Conservation (phyloP, 64 coral and sea anemone species). For the Orbicella faveolata region DNA sequence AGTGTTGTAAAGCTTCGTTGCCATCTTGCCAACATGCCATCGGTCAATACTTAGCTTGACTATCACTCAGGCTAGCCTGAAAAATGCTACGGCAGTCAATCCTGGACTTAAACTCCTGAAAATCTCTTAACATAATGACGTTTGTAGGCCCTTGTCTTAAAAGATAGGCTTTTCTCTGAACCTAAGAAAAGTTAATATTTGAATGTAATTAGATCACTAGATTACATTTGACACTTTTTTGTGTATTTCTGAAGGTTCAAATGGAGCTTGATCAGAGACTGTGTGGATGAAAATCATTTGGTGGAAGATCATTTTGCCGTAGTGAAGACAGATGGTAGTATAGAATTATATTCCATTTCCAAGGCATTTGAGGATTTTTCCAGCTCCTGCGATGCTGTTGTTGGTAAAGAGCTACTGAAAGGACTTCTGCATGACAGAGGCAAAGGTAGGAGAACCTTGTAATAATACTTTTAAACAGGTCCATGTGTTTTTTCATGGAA, state of each 20-base stretch:
- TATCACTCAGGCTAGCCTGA: no score
- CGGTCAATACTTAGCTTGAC: neutral
- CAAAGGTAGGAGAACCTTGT: conserved; percentile 59
- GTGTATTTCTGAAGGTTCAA: conserved; percentile 46
- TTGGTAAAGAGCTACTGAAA: conserved; percentile 68
- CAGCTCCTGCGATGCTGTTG: conserved; percentile 48
- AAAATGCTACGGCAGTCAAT: no score
- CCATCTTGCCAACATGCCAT: conserved; percentile 65
- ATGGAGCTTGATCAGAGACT: conserved; percentile 41
- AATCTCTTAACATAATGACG: no score
- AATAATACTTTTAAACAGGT: no score
- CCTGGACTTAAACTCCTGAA: no score
- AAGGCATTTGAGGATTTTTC: neutral
- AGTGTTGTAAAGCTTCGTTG: conserved; percentile 65
- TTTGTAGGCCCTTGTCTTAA: no score
- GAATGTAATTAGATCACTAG: no score
- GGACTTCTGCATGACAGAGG: conserved; percentile 77
- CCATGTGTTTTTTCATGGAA: no score
- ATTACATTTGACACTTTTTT: no score
- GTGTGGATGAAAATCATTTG: conserved; percentile 13
- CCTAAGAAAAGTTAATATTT: no score
- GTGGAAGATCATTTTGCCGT: conserved; percentile 34
- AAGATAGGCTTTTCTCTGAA: no score
- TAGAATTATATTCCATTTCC: conserved; percentile 42
- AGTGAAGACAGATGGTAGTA: conserved; percentile 51